Conservation (phyloP, 2,888 invertebrate species). For the Willowsia nigromaculata region DNA sequence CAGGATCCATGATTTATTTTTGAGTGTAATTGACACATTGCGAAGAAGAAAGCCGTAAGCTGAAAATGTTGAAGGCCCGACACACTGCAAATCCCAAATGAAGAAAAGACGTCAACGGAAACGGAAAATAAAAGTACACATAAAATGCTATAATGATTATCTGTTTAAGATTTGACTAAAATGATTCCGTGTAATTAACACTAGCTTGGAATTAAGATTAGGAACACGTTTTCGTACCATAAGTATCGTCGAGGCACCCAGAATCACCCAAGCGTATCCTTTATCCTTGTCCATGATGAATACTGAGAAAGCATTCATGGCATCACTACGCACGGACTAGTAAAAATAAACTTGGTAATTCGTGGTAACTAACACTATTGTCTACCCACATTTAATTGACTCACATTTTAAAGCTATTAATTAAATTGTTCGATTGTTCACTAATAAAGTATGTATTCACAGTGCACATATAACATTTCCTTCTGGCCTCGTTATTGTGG, state of each 20-base stretch:
- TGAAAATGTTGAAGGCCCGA: conserved; percentile 73
- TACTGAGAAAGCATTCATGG: not conserved
- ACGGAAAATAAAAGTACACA: not conserved
- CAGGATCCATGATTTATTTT: conserved; percentile 69
- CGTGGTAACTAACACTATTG: not conserved
- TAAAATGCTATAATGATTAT: not conserved
- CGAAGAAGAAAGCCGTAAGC: conserved; percentile 69
- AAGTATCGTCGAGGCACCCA: conserved; percentile 73
- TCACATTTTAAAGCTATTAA: not conserved
- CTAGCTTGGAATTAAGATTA: no score
- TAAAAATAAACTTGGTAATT: no score
- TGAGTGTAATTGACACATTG: conserved; percentile 39
- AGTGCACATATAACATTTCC: not conserved
- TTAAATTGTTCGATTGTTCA: not conserved
- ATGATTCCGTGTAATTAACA: no score
- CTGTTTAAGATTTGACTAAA: no score
- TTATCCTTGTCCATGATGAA: conserved; percentile 70
- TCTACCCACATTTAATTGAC: not conserved
- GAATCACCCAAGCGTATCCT: conserved; percentile 76
- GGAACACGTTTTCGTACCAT: no score
- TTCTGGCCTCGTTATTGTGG: no score
- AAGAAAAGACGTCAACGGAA: no score
- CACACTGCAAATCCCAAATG: conserved; percentile 35
- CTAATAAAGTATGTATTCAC: not conserved
- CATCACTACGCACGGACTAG: not conserved